phyloP scores from a whole-genome alignment of 2,113 vertebrate genomes.

The Cephalopholis sonnerati region DNA sequence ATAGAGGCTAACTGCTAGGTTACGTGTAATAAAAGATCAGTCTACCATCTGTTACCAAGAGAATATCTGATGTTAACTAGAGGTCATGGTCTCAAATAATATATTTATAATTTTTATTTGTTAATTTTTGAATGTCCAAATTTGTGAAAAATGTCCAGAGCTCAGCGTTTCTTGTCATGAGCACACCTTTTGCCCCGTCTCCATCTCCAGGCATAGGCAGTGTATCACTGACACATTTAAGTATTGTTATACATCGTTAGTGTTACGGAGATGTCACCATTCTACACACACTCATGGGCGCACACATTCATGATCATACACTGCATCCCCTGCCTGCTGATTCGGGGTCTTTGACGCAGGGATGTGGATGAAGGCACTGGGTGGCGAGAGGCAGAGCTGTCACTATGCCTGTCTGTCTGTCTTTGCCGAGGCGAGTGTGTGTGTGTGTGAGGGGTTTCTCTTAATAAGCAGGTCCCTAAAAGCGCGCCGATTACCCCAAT shows the following conservation, averaged over 20 bases:
- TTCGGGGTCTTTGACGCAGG: constrained; percentile 25
- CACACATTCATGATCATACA: constrained; percentile 41
- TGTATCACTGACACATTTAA: constrained; percentile 63
- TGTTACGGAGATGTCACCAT: constrained; percentile 53
- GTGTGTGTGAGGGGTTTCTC: constrained; percentile 49
- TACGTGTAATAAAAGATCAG: too few species aligned
- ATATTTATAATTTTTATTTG: neutral
- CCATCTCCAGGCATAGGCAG: constrained; percentile 32
- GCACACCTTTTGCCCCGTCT: constrained; percentile 29
- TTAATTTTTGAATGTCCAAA: neutral
- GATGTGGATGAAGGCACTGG: constrained; percentile 27
- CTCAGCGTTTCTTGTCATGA: neutral
- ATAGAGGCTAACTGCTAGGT: neutral
- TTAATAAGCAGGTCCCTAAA: constrained; percentile 83
- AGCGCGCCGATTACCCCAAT: constrained; percentile 83
- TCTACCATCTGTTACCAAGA: neutral
- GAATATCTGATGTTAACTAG: constrained; percentile 4
- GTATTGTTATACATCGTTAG: constrained; percentile 70
- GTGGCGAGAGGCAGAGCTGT: constrained; percentile 70
- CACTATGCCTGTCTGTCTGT: constrained; percentile 77
- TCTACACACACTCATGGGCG: constrained; percentile 15
- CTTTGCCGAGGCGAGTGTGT: constrained; percentile 33
- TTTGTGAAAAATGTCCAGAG: neutral
- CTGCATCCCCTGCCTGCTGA: constrained; percentile 27
- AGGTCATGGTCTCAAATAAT: neutral